These are phyloP conservation scores for Temnothorax unifasciatus DNA, from an alignment of 2,888 invertebrate species.

Conservation along the genomic window DNA sequence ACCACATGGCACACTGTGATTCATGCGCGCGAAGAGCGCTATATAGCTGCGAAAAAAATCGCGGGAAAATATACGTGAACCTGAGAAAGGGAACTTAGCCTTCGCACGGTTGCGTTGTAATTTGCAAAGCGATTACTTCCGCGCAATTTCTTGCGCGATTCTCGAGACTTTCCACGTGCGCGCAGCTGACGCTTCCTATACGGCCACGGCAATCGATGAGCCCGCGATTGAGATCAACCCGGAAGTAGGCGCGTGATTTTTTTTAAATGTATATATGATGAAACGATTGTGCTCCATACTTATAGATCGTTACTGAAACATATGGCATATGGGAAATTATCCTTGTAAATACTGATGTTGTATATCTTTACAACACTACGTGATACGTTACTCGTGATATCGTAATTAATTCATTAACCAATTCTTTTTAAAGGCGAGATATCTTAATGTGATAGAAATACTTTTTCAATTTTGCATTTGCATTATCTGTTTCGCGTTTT, in stretches of 20 bases:
- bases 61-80: slow-evolving; percentile 9
- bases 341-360: neutral
- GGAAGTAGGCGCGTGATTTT: slow-evolving; percentile 27
- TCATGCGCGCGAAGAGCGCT: neutral
- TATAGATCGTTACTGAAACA: slow-evolving; percentile 1
- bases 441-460: neutral
- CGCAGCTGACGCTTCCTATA: slow-evolving; percentile 48
- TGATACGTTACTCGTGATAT: neutral
- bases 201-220: slow-evolving; percentile 37
- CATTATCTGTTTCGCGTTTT: neutral
- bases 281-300: slow-evolving; percentile 1
- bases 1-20: neutral
- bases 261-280: neutral
- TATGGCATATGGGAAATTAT: slow-evolving; percentile 13
- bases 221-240: slow-evolving; percentile 34
- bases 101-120: slow-evolving; percentile 48
- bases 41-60: neutral
- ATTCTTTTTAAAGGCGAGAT: neutral
- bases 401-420: neutral
- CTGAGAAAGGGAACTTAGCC: slow-evolving; percentile 35
- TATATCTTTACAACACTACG: neutral
- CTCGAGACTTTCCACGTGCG: slow-evolving; percentile 28
- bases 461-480: neutral
- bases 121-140: slow-evolving; percentile 54
- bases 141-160: slow-evolving; percentile 52